These are phyloP conservation scores for Trichogramma pretiosum DNA, from an alignment of 1,140 invertebrate species.

Conservation along the genomic window DNA sequence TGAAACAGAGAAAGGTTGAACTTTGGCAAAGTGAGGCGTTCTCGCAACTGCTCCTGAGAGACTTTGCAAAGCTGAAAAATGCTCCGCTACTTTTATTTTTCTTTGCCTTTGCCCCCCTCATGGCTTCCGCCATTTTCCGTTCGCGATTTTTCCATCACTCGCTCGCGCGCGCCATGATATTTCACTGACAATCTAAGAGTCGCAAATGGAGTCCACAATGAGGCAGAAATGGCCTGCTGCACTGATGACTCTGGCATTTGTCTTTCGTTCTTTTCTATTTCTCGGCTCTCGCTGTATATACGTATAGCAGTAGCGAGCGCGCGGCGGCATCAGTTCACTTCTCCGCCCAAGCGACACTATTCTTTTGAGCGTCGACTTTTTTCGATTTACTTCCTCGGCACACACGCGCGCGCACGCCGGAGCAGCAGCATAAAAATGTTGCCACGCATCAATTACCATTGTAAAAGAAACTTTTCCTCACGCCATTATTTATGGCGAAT, in stretches of 20 bases:
- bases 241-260: conserved; percentile 39
- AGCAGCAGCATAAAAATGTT: conserved; percentile 13
- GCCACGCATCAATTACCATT: conserved; percentile 8
- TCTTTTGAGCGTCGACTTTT: neutral
- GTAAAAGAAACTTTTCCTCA: neutral
- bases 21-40: conserved; percentile 11
- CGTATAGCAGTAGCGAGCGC: neutral
- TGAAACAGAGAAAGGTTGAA: conserved; percentile 19
- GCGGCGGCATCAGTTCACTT: neutral
- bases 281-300: no score
- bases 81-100: conserved; percentile 43
- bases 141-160: conserved; percentile 47
- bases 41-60: conserved; percentile 21
- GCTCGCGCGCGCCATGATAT: conserved; percentile 40
- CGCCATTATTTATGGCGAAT: neutral
- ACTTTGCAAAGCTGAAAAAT: conserved; percentile 33
- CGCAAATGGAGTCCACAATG: conserved; percentile 46
- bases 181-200: conserved; percentile 46
- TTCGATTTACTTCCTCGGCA: conserved; percentile 11
- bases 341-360: neutral
- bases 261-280: conserved; percentile 26
- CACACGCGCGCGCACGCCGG: no score
- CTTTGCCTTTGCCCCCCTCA: conserved; percentile 39
- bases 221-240: conserved; percentile 41
- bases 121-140: no score